phyloP scores from a whole-genome alignment of 2,797 vertebrate species.

The Microchirus variegatus region DNA sequence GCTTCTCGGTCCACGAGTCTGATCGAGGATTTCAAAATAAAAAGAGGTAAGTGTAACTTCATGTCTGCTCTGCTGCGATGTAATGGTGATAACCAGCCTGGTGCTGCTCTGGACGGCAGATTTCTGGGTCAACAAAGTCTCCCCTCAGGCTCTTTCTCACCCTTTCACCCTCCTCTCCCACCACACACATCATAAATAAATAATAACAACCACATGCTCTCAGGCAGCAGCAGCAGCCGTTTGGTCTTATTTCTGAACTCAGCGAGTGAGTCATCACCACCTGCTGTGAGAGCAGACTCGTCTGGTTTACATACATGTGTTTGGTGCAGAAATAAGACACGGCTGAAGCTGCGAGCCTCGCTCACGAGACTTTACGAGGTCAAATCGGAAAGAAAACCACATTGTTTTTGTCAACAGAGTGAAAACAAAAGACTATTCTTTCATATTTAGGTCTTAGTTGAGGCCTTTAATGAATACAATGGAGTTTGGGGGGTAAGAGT shows the following conservation, averaged over 20 bases:
- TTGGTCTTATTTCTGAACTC: too few relatives aligned
- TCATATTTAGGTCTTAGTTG: constrained; percentile 26
- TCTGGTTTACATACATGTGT: constrained; percentile 66
- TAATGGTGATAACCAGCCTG: background rate
- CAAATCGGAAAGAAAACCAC: constrained; percentile 6
- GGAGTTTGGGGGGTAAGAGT: constrained; percentile 22
- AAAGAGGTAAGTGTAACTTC: background rate
- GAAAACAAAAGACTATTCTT: constrained; percentile 34
- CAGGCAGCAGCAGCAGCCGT: background rate
- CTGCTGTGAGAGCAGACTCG: constrained; percentile 69
- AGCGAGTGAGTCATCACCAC: constrained; percentile 73
- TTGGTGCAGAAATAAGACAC: constrained; percentile 31
- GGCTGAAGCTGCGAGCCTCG: background rate
- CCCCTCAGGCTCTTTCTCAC: constrained; percentile 6
- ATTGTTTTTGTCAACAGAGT: constrained; percentile 9
- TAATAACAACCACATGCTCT: constrained; percentile 58
- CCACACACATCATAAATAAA: constrained; percentile 20
- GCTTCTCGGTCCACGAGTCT: constrained; percentile 98
- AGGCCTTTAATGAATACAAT: constrained; percentile 10
- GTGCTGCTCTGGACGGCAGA: constrained; percentile 36
- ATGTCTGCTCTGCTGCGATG: background rate
- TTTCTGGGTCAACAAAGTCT: constrained; percentile 46
- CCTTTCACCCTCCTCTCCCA: constrained; percentile 5
- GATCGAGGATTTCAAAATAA: constrained; percentile 26
- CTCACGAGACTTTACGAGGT: constrained; percentile 5